A percentile compares a stretch with the other conserved stretches of the same genome.
phyloP scores from a whole-genome alignment of 2,797 vertebrate species.

The Coreius guichenoti region DNA sequence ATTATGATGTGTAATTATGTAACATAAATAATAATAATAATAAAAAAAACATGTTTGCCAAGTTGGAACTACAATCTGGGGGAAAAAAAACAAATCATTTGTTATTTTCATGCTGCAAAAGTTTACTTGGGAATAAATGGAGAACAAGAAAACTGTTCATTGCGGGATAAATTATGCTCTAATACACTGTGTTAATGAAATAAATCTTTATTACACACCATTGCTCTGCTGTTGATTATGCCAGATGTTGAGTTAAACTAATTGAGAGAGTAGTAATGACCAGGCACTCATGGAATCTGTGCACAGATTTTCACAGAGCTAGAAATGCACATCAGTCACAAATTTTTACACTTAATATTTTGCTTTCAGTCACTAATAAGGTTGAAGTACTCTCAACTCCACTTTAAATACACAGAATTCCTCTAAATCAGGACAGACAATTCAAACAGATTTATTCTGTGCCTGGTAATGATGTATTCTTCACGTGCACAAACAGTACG shows the following conservation, averaged over 20 bases:
- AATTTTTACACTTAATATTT: neutral
- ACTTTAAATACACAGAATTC: conserved; percentile 2
- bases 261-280: conserved; percentile 52
- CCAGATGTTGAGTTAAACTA: conserved; percentile 56
- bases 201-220: conserved; percentile 42
- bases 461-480: conserved; percentile 36
- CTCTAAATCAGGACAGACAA: neutral
- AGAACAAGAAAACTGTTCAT: neutral
- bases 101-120: conserved; percentile 12
- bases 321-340: neutral
- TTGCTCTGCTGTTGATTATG: conserved; percentile 47
- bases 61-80: neutral
- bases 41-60: neutral
- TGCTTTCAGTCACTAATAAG: conserved; percentile 1
- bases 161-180: neutral
- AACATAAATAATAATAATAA: neutral
- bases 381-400: neutral
- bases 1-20: neutral
- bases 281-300: neutral
- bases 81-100: neutral
- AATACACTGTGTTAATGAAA: conserved; percentile 37
- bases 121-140: conserved; percentile 6
- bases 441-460: neutral
- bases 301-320: conserved; percentile 2
- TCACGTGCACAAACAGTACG: conserved; percentile 48